Evolutionary conservation across 64 coral and sea anemone species (phyloP), one percentile per base, ranked within the genome.

Genomic region (Actinia tenebrosa): DNA sequence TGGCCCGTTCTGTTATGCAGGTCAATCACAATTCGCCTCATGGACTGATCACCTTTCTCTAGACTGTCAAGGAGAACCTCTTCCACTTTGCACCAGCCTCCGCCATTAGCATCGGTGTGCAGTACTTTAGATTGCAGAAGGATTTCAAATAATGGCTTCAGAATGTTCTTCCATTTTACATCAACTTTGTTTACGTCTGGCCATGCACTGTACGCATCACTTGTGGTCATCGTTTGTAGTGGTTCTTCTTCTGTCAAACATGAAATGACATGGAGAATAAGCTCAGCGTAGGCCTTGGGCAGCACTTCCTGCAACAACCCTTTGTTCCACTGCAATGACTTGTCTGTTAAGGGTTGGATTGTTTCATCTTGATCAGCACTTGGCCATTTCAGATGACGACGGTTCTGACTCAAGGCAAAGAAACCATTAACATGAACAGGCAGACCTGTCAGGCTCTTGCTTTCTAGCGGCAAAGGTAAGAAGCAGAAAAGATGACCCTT

Each of bases 341-440:
- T 95, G 47, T 95, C 93, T 81, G 86, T 89, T 17, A 94, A 26
- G 13, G 60, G 59, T 61, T 61, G 59, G 7, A 16, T 61, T 61
- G 59, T 5, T 66, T 56, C 42, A 50, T 84, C 10, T 86, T 91
- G 93, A 45, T 95, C 87, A 23, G 94, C 94, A 86, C 84, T 92
- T 64, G 89, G 94, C 87, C 78, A 83, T 60, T 95, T 95, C 7
- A 95, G 84, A 53, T 95, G 87, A 45, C 93, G 83, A 86, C 95
- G 89, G 79, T 98, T 98, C 86, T 98, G 92, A 52, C 86, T 98
- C 14, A 98, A 53, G 18, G 89, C 95, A 79, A 98, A 98, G 60
- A 91, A 98, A 25, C 95, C 95, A 71, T 98, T 94, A 15, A 98
- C 92, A 85, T 98, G 95, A 0, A 98, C 89, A 15, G 95, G 95